phyloP scores from a whole-genome alignment of 23 tunicate species.

The Halocynthia roretzi region DNA sequence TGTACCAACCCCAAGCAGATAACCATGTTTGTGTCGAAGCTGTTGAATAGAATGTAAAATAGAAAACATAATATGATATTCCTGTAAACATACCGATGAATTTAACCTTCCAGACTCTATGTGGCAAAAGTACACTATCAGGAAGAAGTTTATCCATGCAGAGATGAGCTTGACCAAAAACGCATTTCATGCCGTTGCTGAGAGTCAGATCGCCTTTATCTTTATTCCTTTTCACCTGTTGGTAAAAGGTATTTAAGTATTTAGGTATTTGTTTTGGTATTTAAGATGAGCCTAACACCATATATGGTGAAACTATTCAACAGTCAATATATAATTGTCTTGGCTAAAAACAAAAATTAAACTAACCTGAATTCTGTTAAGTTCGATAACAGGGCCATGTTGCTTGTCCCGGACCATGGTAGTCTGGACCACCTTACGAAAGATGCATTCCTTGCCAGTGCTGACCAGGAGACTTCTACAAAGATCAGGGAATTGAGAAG shows the following conservation, averaged over 20 bases:
- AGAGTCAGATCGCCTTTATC: slow-evolving; percentile 25
- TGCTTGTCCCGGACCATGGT: slow-evolving; percentile 69
- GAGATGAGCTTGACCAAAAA: slow-evolving; percentile 54
- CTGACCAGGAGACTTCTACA: slow-evolving; percentile 43
- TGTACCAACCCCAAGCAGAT: too few species aligned
- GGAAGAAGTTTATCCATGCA: slow-evolving; percentile 54
- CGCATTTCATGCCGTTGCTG: slow-evolving; percentile 30
- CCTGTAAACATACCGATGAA: slow-evolving; percentile 38
- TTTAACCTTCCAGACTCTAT: slow-evolving; percentile 83
- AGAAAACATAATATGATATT: neutral
- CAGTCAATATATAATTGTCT: too few species aligned
- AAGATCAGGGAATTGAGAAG: slow-evolving; percentile 21
- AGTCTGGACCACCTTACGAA: slow-evolving; percentile 57
- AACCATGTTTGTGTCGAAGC: too few species aligned
- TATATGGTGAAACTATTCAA: neutral
- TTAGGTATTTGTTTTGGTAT: neutral
- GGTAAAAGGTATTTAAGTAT: too few species aligned
- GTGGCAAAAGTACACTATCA: slow-evolving; percentile 60
- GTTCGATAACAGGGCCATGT: slow-evolving; percentile 74
- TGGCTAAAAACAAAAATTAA: neutral
- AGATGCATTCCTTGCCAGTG: slow-evolving; percentile 55
- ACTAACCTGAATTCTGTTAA: slow-evolving; percentile 68
- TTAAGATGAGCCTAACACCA: neutral
- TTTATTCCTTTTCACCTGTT: slow-evolving; percentile 34
- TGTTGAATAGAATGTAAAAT: too few species aligned